phyloP scores from a whole-genome alignment of 1,140 invertebrate genomes.

The Maniola jurtina region DNA sequence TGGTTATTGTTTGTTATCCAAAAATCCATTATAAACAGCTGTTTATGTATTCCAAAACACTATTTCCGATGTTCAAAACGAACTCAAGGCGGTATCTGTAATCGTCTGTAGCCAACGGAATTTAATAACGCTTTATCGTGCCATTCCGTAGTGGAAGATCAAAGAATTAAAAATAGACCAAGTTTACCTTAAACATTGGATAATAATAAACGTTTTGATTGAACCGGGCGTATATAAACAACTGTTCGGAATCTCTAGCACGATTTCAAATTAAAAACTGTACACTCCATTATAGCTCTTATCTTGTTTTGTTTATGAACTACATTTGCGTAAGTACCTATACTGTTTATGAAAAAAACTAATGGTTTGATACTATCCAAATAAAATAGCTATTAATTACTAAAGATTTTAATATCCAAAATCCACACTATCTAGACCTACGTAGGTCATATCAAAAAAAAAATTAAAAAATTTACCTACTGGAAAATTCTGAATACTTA shows the following conservation, averaged over 20 bases:
- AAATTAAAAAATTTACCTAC: too few species aligned
- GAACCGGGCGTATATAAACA: conserved; percentile 46
- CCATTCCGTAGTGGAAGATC: conserved; percentile 37
- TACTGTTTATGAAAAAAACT: background rate
- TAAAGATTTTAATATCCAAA: too few species aligned
- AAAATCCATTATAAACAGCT: background rate
- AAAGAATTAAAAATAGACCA: conserved; percentile 58
- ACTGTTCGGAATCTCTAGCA: conserved; percentile 14
- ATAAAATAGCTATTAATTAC: too few species aligned
- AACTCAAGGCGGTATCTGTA: background rate
- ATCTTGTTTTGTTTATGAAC: background rate
- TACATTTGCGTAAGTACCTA: conserved; percentile 2
- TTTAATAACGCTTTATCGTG: conserved; percentile 20
- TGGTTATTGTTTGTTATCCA: too few species aligned
- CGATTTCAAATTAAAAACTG: background rate
- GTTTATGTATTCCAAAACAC: background rate
- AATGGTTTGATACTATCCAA: too few species aligned
- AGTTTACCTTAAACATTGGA: conserved; percentile 50
- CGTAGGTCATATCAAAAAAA: too few species aligned
- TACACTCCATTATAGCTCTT: conserved; percentile 8
- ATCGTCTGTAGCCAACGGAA: conserved; percentile 2
- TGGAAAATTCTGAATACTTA: too few species aligned
- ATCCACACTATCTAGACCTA: too few species aligned
- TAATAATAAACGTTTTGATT: conserved; percentile 53
- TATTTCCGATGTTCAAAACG: conserved; percentile 6